phyloP scores from a whole-genome alignment of 2,113 vertebrate genomes.

The Dolichotis patagonum region DNA sequence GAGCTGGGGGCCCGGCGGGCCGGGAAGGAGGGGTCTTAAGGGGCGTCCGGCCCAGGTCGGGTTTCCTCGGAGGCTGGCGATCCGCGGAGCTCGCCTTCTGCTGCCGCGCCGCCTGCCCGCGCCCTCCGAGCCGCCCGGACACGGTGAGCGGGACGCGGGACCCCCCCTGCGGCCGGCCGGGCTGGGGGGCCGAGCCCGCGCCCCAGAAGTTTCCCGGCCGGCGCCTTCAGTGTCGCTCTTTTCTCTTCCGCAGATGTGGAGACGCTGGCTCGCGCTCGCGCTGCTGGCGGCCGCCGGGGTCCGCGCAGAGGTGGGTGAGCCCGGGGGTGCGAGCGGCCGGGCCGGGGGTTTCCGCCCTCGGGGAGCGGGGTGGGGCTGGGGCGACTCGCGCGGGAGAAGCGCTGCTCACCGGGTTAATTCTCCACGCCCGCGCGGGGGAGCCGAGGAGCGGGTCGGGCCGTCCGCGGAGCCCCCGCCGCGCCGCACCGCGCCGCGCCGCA shows the following conservation, averaged over 20 bases:
- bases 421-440: neutral
- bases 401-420: neutral
- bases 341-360: neutral
- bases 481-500: no score
- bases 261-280: slow-evolving; percentile 81
- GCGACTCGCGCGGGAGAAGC: no score
- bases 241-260: slow-evolving; percentile 83
- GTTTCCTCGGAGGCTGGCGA: slow-evolving; percentile 68
- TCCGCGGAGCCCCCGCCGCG: neutral
- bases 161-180: neutral
- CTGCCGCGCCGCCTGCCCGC: slow-evolving; percentile 24
- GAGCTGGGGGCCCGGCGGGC: slow-evolving; percentile 77
- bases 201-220: slow-evolving; percentile 76
- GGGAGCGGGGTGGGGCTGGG: neutral
- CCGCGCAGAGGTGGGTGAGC: slow-evolving; percentile 83
- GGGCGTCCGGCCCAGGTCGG: slow-evolving; percentile 65
- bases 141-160: slow-evolving; percentile 58
- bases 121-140: slow-evolving; percentile 42
- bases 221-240: slow-evolving; percentile 34
- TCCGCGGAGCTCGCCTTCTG: neutral
- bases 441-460: neutral
- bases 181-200: neutral
- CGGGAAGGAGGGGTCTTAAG: slow-evolving; percentile 79
- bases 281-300: slow-evolving; percentile 83
- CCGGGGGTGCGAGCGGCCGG: neutral